Base-by-base conservation (phyloP, 1,140 invertebrate genomes). In the Helicoverpa zea region DNA sequence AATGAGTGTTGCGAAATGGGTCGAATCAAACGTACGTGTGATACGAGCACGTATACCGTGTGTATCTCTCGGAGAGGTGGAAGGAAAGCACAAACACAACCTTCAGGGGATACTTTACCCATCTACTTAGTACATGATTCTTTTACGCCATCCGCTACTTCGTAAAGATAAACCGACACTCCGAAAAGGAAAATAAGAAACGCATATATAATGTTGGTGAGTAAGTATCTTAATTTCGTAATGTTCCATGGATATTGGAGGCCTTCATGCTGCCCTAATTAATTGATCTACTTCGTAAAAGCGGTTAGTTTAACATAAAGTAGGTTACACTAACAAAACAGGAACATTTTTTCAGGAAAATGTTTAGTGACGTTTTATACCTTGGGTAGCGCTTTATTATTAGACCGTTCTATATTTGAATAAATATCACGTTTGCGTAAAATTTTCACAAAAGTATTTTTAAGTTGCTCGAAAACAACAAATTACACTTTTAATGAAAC, bases 1-100 rank as follows among this genome's bases (percentile, higher is more conserved):
- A 81, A 81, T 81, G 80, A 78, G 56, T 78, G 56, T 59, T 51
- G 75, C 75, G 66, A 81, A 81, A 81, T 78, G 80, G 80, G 74
- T 81, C 74, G 75, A 81, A 73, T 73, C 74, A 59, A 77, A 81
- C 49, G 58, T 61, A 76, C 43, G 73, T 63, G 73, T 76, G 73
- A 61, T 76, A 51, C 58, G 43, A 16, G 12, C 56, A 59, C 58
- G 73, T 63, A 29, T 76, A 63, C 54, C 30, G n/a, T n/a, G 23
- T 52, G 58, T 76, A 47, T 63, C 29, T 73, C 51, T n/a, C 16
- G 54, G 56, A 51, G 18, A 81, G 56, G 18, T 72, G 72, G 52
- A 81, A 81, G 54, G 66, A 64, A 77, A 43, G 51, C 35, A 81
- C 75, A 78, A 63, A 43, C 68, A 76, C 35, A 66, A 47, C 35